phyloP scores from a whole-genome alignment of 2,113 vertebrate species.

The Gopherus evgoodei region DNA sequence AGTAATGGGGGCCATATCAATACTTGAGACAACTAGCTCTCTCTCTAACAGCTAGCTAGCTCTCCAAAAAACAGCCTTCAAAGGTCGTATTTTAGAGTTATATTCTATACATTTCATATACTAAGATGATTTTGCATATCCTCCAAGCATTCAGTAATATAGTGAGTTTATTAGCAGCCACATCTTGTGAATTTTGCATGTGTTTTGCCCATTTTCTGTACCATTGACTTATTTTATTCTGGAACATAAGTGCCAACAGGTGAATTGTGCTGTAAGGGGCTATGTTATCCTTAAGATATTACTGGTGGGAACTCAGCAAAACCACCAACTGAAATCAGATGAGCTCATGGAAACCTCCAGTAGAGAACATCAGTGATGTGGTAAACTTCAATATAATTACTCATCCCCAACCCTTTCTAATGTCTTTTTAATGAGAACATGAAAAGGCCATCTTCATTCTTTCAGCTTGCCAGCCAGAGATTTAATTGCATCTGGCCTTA shows the following conservation, averaged over 20 bases:
- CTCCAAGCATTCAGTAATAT: not conserved
- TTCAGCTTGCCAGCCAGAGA: not conserved
- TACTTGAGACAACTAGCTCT: not conserved
- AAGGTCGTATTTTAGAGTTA: conserved; percentile 40
- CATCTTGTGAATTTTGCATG: conserved; percentile 5
- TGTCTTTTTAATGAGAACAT: not conserved
- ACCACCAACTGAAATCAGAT: not conserved
- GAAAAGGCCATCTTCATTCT: not conserved
- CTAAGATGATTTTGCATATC: not conserved
- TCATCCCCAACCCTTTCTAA: not conserved
- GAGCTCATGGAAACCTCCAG: fast-evolving
- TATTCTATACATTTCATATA: not conserved
- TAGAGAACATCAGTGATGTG: not conserved
- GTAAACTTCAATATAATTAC: not conserved
- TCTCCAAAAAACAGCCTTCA: conserved; percentile 42
- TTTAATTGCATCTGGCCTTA: fast-evolving
- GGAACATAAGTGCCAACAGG: not conserved
- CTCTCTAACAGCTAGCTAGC: not conserved
- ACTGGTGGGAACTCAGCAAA: conserved; percentile 58
- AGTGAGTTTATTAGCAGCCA: not conserved
- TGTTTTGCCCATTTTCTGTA: conserved; percentile 9
- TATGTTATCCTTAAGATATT: conserved; percentile 23
- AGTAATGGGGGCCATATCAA: not conserved
- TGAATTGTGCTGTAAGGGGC: not conserved
- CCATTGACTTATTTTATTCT: not conserved